Evolutionary conservation across 2,797 vertebrate genomes (phyloP), one percentile per base, ranked within the genome.

Genomic region (Odontamblyopus rebecca): DNA sequence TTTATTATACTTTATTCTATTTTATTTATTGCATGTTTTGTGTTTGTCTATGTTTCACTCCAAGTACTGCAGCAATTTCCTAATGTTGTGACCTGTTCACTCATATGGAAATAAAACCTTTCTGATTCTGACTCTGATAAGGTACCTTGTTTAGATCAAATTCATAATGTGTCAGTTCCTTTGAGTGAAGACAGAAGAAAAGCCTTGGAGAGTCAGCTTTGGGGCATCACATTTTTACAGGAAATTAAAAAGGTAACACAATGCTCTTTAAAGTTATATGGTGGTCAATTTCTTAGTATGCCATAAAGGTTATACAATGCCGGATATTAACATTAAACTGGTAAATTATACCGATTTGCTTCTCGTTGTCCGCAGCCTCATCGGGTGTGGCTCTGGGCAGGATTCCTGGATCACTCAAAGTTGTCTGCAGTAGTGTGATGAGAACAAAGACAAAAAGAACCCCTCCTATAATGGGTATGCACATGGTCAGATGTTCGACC

Each of bases 341-440:
- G 1, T 41, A 12, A 61, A 29, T 41, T 18, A 9, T 66, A 98
- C 97, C 96, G 0, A 98, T 98, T 81, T 97, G 92, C 78, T 95
- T 98, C 79, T 98, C 97, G 53, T 96, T 91, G 79, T 97, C 95
- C 0, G 96, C 95, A 0, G 96, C 97, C 89, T 98, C 97, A 0
- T 96, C 96, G 0, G 95, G 92, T 0, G 96, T 97, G n/a, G 97
- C 97, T 85, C 97, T 93, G 75, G 97, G 97, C 78, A 98, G 92
- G 88, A 98, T 98, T 1, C 97, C 97, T 0, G 97, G 97, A 88
- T 98, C 97, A 0, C 94, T 95, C 93, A 97, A 96, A 84, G 96
- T 98, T 1, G 97, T 98, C 89, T 96, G 97, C 35, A 98, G 95
- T 82, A 98, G 90, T 67, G 95, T 96, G 93, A 96, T 93, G 92